Evolutionary conservation across 2,113 vertebrate genomes (phyloP), one percentile per base, ranked within the genome.

Genomic region (Grammomys dolichurus): DNA sequence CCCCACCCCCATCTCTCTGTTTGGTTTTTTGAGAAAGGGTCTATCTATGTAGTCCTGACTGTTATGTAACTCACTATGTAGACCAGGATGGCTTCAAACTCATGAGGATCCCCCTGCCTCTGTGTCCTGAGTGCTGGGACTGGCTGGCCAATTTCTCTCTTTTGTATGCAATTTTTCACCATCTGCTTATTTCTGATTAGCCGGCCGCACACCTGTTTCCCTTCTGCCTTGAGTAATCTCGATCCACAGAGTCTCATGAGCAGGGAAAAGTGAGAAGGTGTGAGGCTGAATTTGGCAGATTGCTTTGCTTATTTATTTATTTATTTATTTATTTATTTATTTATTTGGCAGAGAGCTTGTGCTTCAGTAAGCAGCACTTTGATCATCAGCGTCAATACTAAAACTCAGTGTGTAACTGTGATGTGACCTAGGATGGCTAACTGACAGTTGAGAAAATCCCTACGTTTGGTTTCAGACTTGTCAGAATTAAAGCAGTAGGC

Each of bases 401-500:
- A 69, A 78, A 67, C 7, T 56, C 48, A 87, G 67, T 5, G 19
- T 86, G 8, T 48, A 82, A 73, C 43, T 3, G 5, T 5, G 81
- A 54, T 69, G 67, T 69, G 16, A 2, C 24, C 11, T 84, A 72
- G 80, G 85, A 31, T 33, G 58, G n/a, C 4, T 40, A 60, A 54
- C 20, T 11, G 63, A 80, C 7, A 43, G 67, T 73, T 63, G 48
- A 20, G n/a, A 40, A 80, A 60, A 92, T 65, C 33, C 76, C 11
- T 1, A 2, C 69, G n/a, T 33, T 91, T 91, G 69, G 60, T 51
- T 91, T 93, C 26, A 56, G 28, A 40, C 24, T 36, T n/a, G 75
- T 93, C 17, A 96, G 73, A 96, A 92, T 95, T 75, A 63, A 81
- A 73, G 33, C n/a, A 76, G 31, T 10, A 70, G 63, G 24, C 22